Evolutionary conservation across 2,113 vertebrate genomes (phyloP).

Genomic region (Prionailurus viverrinus): DNA sequence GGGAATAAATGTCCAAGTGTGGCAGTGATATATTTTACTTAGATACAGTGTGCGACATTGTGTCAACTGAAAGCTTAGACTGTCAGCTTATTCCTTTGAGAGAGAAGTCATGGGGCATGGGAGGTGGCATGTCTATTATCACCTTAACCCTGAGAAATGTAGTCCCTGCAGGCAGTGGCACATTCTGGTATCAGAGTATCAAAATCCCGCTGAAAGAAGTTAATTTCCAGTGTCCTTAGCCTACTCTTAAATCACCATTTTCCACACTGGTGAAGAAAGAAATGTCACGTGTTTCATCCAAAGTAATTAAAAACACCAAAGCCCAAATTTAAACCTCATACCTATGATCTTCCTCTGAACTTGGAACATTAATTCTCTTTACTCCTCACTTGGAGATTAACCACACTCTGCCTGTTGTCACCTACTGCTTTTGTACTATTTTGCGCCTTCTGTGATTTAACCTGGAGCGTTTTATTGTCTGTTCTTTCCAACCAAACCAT

Average conservation of each 20-base stretch:
- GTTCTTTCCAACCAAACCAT: neutral
- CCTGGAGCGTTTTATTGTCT: too few relatives aligned
- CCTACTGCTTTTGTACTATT: neutral
- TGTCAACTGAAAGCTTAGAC: neutral
- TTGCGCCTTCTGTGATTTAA: neutral
- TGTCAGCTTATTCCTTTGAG: neutral
- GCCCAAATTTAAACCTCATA: neutral
- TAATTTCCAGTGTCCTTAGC: neutral
- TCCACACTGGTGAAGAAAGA: neutral
- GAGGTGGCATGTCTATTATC: neutral
- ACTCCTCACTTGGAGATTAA: neutral
- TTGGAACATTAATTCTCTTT: neutral
- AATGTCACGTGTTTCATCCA: neutral
- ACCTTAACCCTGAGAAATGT: neutral
- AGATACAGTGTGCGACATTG: rapidly evolving
- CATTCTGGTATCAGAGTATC: neutral
- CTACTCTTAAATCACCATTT: neutral
- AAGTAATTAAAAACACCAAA: neutral
- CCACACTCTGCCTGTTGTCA: neutral
- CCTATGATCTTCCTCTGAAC: neutral
- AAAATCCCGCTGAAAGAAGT: neutral
- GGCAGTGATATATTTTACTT: rapidly evolving
- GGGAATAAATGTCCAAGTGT: rapidly evolving
- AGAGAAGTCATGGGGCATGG: neutral
- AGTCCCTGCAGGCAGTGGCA: neutral